Evolutionary conservation across 1,140 invertebrate genomes (phyloP).

Genomic region (Drosophila orosa): DNA sequence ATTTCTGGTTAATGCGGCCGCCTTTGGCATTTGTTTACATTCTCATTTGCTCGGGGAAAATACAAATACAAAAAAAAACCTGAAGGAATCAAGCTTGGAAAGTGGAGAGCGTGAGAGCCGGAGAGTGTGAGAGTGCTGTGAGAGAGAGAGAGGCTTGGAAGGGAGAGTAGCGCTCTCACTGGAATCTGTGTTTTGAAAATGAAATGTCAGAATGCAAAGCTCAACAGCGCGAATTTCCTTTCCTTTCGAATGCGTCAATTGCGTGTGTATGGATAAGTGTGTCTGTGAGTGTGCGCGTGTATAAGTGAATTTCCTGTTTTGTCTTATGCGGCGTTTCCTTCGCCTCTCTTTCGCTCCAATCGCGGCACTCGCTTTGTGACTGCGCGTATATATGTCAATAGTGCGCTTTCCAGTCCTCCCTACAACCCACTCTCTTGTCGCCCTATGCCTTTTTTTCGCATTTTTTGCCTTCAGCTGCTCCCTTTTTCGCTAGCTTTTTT

Average conservation of each 20-base stretch:
- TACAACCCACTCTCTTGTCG: slow-evolving; percentile 12
- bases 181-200: slow-evolving; percentile 80
- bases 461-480: slow-evolving; percentile 57
- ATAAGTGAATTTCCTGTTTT: slow-evolving; percentile 80
- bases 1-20: slow-evolving; percentile 43
- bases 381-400: slow-evolving; percentile 84
- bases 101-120: slow-evolving; percentile 24
- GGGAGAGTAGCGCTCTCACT: slow-evolving; percentile 41
- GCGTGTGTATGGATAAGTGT: slow-evolving; percentile 6
- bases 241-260: slow-evolving; percentile 21
- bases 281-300: slow-evolving; percentile 23
- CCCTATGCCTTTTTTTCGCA: slow-evolving; percentile 35
- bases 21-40: slow-evolving; percentile 72
- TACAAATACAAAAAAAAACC: slow-evolving; percentile 23
- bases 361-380: slow-evolving; percentile 56
- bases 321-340: slow-evolving; percentile 78
- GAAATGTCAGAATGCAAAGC: slow-evolving; percentile 78
- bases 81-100: slow-evolving; percentile 28
- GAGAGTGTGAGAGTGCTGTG: slow-evolving; percentile 27
- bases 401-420: slow-evolving; percentile 81
- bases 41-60: slow-evolving; percentile 49
- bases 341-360: slow-evolving; percentile 24
- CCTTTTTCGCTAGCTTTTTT: slow-evolving; percentile 50
- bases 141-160: slow-evolving; percentile 33
- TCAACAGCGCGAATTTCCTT: slow-evolving; percentile 76